These are phyloP conservation scores for Cerastis leucographa DNA, from an alignment of 2,888 invertebrate species.

Conservation along the genomic window DNA sequence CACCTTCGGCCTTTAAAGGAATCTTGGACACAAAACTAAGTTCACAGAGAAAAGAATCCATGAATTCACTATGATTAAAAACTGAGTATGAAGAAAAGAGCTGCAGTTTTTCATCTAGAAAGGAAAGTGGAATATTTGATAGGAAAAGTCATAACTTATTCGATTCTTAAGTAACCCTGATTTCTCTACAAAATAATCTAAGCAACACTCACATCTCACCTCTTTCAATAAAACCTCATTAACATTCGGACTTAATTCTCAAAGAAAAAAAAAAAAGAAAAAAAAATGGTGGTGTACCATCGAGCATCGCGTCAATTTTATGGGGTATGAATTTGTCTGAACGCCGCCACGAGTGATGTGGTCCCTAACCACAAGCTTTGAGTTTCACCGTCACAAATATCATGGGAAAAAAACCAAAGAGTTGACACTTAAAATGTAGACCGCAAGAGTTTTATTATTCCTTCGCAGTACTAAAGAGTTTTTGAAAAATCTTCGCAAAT, in stretches of 20 bases:
- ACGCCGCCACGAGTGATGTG: conserved; percentile 75
- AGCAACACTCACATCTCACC: conserved; percentile 22
- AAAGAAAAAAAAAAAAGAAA: conserved; percentile 38
- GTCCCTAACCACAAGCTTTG: conserved; percentile 72
- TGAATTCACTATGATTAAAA: neutral
- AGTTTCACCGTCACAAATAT: conserved; percentile 76
- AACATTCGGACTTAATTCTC: conserved; percentile 46
- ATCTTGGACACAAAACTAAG: neutral
- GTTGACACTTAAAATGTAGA: conserved; percentile 68
- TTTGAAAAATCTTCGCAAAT: conserved; percentile 43
- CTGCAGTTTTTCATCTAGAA: neutral
- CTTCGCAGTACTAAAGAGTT: conserved; percentile 49
- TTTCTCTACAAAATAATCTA: neutral
- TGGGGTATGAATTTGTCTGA: conserved; percentile 79
- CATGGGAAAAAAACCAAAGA: conserved; percentile 70
- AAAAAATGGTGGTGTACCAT: conserved; percentile 46
- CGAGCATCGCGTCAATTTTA: conserved; percentile 73
- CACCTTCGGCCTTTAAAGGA: neutral
- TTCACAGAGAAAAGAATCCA: neutral
- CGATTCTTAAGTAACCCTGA: neutral
- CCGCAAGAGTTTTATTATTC: conserved; percentile 71
- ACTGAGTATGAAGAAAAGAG: neutral
- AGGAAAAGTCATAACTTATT: neutral
- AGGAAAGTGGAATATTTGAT: neutral
- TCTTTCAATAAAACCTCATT: conserved; percentile 64